Percentiles rank a stretch among this genome's conserved stretches.
Evolutionary conservation across 2,888 invertebrate species (phyloP).

Genomic region (Cetonia aurata): DNA sequence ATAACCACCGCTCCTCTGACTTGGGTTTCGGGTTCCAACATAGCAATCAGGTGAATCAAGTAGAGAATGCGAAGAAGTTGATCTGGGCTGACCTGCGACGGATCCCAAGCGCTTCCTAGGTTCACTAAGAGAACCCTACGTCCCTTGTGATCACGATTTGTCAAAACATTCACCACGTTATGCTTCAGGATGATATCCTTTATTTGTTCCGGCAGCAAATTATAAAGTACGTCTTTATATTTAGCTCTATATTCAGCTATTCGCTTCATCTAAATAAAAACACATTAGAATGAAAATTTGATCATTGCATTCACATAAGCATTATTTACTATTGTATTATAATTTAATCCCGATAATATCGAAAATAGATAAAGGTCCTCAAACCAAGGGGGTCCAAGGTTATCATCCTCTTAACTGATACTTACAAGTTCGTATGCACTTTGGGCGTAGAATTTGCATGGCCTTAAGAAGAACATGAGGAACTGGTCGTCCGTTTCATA

Average conservation of each 20-base stretch:
- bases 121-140: slow-evolving; percentile 81
- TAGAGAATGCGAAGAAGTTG: slow-evolving; percentile 85
- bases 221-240: slow-evolving; percentile 74
- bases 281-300: background rate
- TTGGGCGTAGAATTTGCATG: slow-evolving; percentile 86
- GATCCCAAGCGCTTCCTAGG: slow-evolving; percentile 82
- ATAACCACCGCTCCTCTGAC: slow-evolving; percentile 83
- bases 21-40: slow-evolving; percentile 82
- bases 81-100: slow-evolving; percentile 79
- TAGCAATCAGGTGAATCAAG: slow-evolving; percentile 83
- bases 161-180: slow-evolving; percentile 83
- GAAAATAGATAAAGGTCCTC: no score
- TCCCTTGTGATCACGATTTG: slow-evolving; percentile 80
- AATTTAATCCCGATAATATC: no score
- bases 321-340: no score
- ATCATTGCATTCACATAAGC: background rate
- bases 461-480: slow-evolving; percentile 81
- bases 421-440: slow-evolving; percentile 84
- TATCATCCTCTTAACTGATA: slow-evolving; percentile 47
- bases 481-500: slow-evolving; percentile 82
- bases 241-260: slow-evolving; percentile 82
- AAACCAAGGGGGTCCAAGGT: no score
- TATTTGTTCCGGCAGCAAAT: slow-evolving; percentile 77
- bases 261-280: slow-evolving; percentile 76
- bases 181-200: slow-evolving; percentile 76